Evolutionary conservation across 2,797 vertebrate genomes (phyloP), one percentile per base, ranked within the genome.

Genomic region (Pampus argenteus): DNA sequence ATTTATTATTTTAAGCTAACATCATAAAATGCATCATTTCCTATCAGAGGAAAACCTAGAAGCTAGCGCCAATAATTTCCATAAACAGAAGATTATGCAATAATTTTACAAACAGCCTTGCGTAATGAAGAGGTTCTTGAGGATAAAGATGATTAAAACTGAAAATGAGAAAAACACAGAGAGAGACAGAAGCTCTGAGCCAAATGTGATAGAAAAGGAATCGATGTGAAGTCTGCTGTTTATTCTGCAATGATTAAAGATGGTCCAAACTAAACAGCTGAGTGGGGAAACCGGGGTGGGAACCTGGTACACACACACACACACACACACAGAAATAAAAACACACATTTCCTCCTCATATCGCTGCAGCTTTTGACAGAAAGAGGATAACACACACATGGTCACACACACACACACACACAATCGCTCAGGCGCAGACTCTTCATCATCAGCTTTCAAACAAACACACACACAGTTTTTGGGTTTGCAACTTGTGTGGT

Each of bases 121-220:
- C 51, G 52, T 71, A 74, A 83, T 80, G 58, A 86, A 78, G 85
- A 40, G 65, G 29, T 78, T 78, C 74, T 76, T n/a, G 22, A 66
- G 70, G 67, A 84, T 67, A 64, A 78, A 70, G 73, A 79, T 67
- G 73, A 86, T 83, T 78, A 66, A 69, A 78, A 79, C n/a, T 60
- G 71, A 67, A 73, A 74, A 71, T 34, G 61, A 72, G 66, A 56
- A 49, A 38, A n/a, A n/a, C n/a, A 20, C 50, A 20, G 59, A 66
- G 34, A 74, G 51, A 72, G 5, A 4, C 4, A 0, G 15, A 40
- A 66, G 71, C 71, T 65, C n/a, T 1, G 44, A 76, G 74, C 80
- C 82, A 80, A 73, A 71, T 34, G 63, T 65, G 52, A 73, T 26
- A 11, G 66, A 56, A 48, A 56, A 48, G 44, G 78, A 74, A 74